Conservation (phyloP, 2,113 vertebrate species). For the Thryonomys swinderianus region DNA sequence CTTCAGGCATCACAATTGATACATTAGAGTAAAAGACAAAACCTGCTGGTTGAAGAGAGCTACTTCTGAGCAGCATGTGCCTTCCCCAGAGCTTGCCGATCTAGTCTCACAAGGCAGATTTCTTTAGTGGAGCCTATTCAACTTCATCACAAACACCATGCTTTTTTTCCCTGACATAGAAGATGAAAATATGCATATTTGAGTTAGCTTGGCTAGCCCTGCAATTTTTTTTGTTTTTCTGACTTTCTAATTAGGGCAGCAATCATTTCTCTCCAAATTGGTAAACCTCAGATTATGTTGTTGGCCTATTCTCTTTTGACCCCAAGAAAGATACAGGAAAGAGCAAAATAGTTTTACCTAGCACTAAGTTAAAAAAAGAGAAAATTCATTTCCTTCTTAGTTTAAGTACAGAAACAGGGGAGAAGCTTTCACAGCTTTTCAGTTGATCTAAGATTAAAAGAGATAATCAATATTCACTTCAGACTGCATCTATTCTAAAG, state of each 20-base stretch:
- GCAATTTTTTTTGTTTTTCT: slow-evolving; percentile 16
- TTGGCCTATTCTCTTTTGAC: not conserved
- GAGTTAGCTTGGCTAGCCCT: not conserved
- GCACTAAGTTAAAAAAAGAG: slow-evolving; percentile 19
- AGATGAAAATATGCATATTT: not conserved
- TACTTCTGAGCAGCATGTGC: not conserved
- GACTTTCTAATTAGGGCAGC: slow-evolving; percentile 37
- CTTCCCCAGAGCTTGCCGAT: not conserved
- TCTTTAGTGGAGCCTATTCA: not conserved
- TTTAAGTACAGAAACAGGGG: not conserved
- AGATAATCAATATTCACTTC: slow-evolving; percentile 43
- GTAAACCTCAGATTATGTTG: not conserved
- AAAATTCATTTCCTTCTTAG: not conserved
- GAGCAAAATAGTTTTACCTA: slow-evolving; percentile 42
- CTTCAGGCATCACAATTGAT: not conserved
- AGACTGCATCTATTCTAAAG: not conserved
- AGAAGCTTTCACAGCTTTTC: slow-evolving; percentile 34
- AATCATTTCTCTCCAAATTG: not conserved
- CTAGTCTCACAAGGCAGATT: not conserved
- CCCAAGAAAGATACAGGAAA: not conserved
- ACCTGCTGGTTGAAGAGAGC: not conserved
- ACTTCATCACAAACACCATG: not conserved
- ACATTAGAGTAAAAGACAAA: not conserved
- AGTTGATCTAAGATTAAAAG: slow-evolving; percentile 54
- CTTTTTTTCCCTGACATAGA: not conserved